Evolutionary conservation across 2,113 vertebrate species (phyloP).

Genomic region (Sitta europaea): DNA sequence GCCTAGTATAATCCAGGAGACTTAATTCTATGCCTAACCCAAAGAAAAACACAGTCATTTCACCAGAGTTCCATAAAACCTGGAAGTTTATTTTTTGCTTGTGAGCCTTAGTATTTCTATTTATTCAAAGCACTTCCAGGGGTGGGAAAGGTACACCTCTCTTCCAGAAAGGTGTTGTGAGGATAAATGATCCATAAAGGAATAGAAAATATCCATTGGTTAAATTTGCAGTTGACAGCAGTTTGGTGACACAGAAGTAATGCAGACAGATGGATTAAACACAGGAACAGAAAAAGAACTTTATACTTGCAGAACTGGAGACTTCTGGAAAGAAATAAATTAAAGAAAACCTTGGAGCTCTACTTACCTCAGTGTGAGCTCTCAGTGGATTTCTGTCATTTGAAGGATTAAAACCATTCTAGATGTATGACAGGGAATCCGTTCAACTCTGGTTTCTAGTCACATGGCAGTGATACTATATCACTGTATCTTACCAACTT

Average conservation of each 20-base stretch:
- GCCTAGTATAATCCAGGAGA: background rate
- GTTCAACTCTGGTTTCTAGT: background rate
- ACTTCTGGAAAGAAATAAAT: background rate
- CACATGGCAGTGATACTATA: background rate
- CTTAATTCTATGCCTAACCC: background rate
- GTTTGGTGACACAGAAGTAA: background rate
- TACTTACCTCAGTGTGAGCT: background rate
- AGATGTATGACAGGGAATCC: background rate
- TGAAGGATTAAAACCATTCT: background rate
- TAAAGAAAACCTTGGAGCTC: background rate
- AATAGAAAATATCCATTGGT: background rate
- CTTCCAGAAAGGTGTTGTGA: background rate
- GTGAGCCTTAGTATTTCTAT: background rate
- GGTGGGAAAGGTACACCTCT: background rate
- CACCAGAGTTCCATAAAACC: background rate
- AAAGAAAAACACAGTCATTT: background rate
- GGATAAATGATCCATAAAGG: background rate
- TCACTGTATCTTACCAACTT: background rate
- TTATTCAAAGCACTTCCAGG: background rate
- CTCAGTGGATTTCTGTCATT: background rate
- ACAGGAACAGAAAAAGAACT: background rate
- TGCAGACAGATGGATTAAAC: background rate
- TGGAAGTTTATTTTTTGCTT: background rate
- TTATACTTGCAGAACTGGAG: background rate
- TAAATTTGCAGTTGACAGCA: background rate